Base-by-base conservation (phyloP, 2,888 invertebrate species). In the Lasioglossum leucozonium region DNA sequence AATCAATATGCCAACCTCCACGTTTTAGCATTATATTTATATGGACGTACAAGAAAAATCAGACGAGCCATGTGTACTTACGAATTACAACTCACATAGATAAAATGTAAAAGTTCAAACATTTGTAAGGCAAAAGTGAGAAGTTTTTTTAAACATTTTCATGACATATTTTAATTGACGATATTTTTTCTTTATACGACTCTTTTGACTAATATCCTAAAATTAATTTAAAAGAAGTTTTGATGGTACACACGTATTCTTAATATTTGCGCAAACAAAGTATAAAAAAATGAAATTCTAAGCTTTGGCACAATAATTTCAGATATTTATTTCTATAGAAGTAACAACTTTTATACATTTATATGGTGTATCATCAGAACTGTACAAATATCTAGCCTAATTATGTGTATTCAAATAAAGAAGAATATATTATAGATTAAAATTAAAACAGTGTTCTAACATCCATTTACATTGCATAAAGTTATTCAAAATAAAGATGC, bases 61-160 rank as follows among this genome's bases (percentile, higher is more conserved):
- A 37, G 8, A 37, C 37, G 37, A 37, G 37, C 67, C 67, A 67
- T 37, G 67, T 80, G 65, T 85, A 87, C 84, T 83, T 88, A 74
- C 84, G 40, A 79, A 79, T 81, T 85, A 81, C 82, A 86, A 84
- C 82, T 81, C 82, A 77, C 77, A 75, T 69, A 71, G 40, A 77
- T 79, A 79, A 30, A 34, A 65, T 73, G 47, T 65, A 84, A 42
- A 72, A 67, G 77, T 79, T 79, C 55, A 73, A 79, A 79, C 37
- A 62, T 79, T 83, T 65, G 47, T 40, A 73, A 76, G 58, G 55
- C 67, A 76, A 76, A 72, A 79, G 42, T 79, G 72, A 65, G 40
- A 83, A 26, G 67, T 65, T 84, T 84, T 73, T 67, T 44, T 13
- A 42, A 84, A 84, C 55, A 72, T 18, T 80, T 84, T 77, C 13